These are phyloP conservation scores for Pogonocichla stellata DNA, from an alignment of 2,113 vertebrate genomes.

Conservation along the genomic window DNA sequence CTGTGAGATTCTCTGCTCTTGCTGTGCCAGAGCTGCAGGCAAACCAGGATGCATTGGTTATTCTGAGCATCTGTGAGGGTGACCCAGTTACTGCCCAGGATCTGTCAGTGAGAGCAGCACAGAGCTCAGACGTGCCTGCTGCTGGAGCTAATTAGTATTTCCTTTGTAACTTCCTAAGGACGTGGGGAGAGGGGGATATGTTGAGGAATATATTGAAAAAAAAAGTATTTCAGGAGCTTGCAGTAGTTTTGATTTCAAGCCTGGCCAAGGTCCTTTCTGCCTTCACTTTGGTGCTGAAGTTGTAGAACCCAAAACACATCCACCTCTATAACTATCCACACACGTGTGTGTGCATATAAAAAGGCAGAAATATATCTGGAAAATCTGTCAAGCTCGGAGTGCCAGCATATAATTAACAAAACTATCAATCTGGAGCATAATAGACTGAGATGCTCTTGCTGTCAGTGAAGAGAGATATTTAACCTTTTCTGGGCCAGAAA, in stretches of 20 bases:
- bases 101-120: neutral
- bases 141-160: conserved; percentile 38
- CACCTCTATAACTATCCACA: neutral
- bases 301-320: neutral
- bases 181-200: neutral
- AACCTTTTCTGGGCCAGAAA: neutral
- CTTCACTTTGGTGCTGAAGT: neutral
- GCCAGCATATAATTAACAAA: conserved; percentile 29
- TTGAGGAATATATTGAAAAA: neutral
- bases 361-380: neutral
- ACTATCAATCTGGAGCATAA: neutral
- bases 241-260: neutral
- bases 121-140: neutral
- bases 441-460: neutral
- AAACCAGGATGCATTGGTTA: neutral
- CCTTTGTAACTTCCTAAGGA: neutral
- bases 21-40: conserved; percentile 6
- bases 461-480: neutral
- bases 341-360: neutral
- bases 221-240: neutral
- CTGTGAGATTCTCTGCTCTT: neutral
- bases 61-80: conserved; percentile 4
- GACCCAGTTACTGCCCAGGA: conserved; percentile 40
- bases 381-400: neutral
- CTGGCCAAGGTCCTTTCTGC: neutral